Percentiles rank a stretch among this genome's conserved stretches.
Conservation (phyloP, 1,140 invertebrate species). For the Charaxes varanes region DNA sequence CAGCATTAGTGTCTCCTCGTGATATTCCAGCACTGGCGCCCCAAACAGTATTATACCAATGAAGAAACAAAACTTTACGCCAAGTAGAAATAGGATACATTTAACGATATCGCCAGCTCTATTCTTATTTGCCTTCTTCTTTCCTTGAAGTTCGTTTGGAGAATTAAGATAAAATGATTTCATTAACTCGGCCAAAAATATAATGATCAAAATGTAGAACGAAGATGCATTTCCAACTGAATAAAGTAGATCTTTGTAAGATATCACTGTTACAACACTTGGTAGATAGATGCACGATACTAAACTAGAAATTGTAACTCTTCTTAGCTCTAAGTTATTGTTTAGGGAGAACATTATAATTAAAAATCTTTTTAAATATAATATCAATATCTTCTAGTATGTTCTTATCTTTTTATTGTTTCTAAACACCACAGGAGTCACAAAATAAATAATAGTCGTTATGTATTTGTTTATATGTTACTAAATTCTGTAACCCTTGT, state of each 20-base stretch:
- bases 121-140: conserved; percentile 40
- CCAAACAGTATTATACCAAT: conserved; percentile 83
- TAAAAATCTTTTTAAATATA: too few species aligned
- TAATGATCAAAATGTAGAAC: conserved; percentile 52
- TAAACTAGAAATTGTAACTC: conserved; percentile 52
- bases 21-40: conserved; percentile 78
- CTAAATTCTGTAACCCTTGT: too few species aligned
- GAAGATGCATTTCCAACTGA: conserved; percentile 62
- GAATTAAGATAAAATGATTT: conserved; percentile 58
- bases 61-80: conserved; percentile 73
- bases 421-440: too few species aligned
- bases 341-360: conserved; percentile 33
- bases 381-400: too few species aligned
- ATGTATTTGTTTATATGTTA: too few species aligned
- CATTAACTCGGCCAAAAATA: conserved; percentile 53
- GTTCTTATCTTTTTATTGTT: too few species aligned
- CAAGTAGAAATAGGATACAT: conserved; percentile 41
- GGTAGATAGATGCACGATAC: conserved; percentile 65
- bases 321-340: conserved; percentile 52
- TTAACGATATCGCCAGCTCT: conserved; percentile 46
- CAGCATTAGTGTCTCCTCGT: conserved; percentile 84
- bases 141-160: conserved; percentile 37
- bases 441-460: too few species aligned
- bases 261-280: conserved; percentile 57
- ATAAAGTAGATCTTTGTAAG: conserved; percentile 59